Percentiles rank a stretch among this genome's conserved stretches.
Evolutionary conservation across 2,113 vertebrate genomes (phyloP).

Genomic region (Malurus cyaneus): DNA sequence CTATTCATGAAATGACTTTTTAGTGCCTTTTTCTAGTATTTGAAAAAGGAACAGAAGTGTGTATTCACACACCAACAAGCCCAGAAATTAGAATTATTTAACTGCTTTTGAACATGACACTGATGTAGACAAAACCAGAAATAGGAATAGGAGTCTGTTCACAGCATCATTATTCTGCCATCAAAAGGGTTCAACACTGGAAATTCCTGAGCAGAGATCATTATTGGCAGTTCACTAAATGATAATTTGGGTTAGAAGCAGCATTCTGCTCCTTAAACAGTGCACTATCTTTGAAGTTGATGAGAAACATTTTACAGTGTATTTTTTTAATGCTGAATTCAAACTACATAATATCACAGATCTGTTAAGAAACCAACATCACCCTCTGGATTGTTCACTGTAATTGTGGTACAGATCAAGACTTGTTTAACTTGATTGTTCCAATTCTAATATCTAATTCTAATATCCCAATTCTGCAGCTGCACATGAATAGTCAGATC

Average conservation of each 20-base stretch:
- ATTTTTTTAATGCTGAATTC: slow-evolving; percentile 29
- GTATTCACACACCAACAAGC: slow-evolving; percentile 49
- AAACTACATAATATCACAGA: slow-evolving; percentile 19
- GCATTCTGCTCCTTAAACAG: slow-evolving; percentile 22
- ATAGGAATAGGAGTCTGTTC: slow-evolving; percentile 12
- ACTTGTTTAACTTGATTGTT: background rate
- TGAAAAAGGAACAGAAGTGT: background rate
- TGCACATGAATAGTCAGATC: slow-evolving; percentile 7
- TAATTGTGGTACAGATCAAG: slow-evolving; percentile 40
- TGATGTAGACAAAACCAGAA: slow-evolving; percentile 52
- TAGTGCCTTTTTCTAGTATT: background rate
- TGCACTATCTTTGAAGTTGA: background rate
- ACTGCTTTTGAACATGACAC: slow-evolving; percentile 42
- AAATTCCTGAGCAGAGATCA: slow-evolving; percentile 24
- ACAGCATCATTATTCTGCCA: slow-evolving; percentile 35
- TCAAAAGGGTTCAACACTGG: slow-evolving; percentile 31
- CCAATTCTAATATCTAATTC: background rate
- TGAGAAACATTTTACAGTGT: background rate
- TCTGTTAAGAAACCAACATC: background rate
- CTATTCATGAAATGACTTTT: background rate
- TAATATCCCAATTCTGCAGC: background rate
- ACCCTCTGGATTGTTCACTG: background rate
- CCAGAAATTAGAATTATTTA: slow-evolving; percentile 5
- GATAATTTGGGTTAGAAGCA: slow-evolving; percentile 25
- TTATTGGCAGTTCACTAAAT: slow-evolving; percentile 12